Evolutionary conservation across 2,888 invertebrate genomes (phyloP).

Genomic region (Scaptodrosophila latifasciaeformis): DNA sequence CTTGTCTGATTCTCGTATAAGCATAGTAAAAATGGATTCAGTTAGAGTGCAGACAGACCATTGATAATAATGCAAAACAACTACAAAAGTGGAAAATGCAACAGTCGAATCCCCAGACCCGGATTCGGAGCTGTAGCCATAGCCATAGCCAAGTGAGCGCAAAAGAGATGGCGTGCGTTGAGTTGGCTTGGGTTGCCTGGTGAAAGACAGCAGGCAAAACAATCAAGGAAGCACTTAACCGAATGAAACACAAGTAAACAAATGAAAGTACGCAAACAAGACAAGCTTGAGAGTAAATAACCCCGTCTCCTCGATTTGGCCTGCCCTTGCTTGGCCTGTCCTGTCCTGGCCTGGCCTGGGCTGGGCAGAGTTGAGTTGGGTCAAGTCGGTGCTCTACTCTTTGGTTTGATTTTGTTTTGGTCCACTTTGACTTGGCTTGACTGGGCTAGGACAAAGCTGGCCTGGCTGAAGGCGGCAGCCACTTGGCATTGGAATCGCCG

Average conservation of each 20-base stretch:
- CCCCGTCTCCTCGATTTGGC: too few relatives aligned
- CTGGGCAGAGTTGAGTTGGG: too few relatives aligned
- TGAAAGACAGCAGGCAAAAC: slow-evolving; percentile 42
- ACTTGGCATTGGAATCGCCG: background rate
- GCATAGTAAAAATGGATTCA: too few relatives aligned
- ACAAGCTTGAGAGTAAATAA: slow-evolving; percentile 59
- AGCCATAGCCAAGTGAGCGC: slow-evolving; percentile 4
- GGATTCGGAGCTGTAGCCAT: background rate
- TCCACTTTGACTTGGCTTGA: too few relatives aligned
- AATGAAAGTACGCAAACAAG: slow-evolving; percentile 64
- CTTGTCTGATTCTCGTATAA: too few relatives aligned
- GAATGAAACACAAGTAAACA: slow-evolving; percentile 68
- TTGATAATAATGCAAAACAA: slow-evolving; percentile 3
- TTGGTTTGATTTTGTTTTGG: too few relatives aligned
- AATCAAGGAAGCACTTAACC: slow-evolving; percentile 69
- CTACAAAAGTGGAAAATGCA: slow-evolving; percentile 6
- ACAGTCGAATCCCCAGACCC: slow-evolving; percentile 9
- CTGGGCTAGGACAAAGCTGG: background rate
- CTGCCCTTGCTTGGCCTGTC: too few relatives aligned
- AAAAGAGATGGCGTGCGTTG: slow-evolving; percentile 4
- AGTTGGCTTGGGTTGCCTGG: too few relatives aligned
- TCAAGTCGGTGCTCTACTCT: too few relatives aligned
- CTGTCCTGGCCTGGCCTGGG: too few relatives aligned
- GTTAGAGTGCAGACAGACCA: background rate
- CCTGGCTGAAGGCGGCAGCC: background rate